Percentiles rank a stretch among this genome's conserved stretches.
Evolutionary conservation across 2,113 vertebrate species (phyloP).

Genomic region (Rattus norvegicus): GRCr8 NC_086036.1:19278001-19278500

Average conservation of each 20-base stretch:
- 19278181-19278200: background rate
- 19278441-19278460: background rate
- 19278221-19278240: background rate
- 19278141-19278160: no score
- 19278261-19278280: background rate
- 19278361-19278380: no score
- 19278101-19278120: background rate
- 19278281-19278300: background rate
- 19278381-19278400: background rate
- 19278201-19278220: background rate
- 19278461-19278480: background rate
- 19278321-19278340: background rate
- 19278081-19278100: background rate
- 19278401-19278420: rapidly evolving
- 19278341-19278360: background rate
- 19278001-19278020: background rate
- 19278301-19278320: background rate
- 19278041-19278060: background rate
- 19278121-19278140: background rate
- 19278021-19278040: background rate
- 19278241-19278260: background rate
- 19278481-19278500: no score
- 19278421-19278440: background rate
- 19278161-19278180: background rate
- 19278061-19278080: background rate